These are phyloP conservation scores for Crossocerus cetratus DNA, from an alignment of 2,888 invertebrate species.

Conservation along the genomic window DNA sequence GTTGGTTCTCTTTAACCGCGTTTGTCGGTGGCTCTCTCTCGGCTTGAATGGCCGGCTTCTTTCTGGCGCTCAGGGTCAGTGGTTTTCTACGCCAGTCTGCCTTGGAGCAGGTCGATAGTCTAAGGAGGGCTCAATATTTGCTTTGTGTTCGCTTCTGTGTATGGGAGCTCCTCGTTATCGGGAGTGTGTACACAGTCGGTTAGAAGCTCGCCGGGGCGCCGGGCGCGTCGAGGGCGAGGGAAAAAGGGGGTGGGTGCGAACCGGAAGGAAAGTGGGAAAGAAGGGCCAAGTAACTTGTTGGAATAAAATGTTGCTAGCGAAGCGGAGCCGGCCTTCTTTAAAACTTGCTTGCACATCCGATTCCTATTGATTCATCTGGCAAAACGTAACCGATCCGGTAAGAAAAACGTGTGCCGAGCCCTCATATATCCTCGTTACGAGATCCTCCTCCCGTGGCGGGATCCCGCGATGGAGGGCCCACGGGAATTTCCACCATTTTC, in stretches of 20 bases:
- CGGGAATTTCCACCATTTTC: not conserved
- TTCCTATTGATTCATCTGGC: too few relatives aligned
- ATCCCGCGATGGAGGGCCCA: not conserved
- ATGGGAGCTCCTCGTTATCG: slow-evolving; percentile 46
- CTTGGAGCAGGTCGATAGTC: slow-evolving; percentile 39
- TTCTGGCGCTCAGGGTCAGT: slow-evolving; percentile 2
- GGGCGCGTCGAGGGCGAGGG: slow-evolving; percentile 13
- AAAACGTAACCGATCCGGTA: too few relatives aligned
- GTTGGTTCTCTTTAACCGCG: too few relatives aligned
- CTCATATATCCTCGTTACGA: not conserved
- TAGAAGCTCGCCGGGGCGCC: slow-evolving; percentile 37
- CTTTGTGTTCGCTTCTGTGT: slow-evolving; percentile 43
- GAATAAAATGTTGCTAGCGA: too few relatives aligned
- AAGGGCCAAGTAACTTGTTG: too few relatives aligned
- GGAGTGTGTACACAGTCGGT: slow-evolving; percentile 48
- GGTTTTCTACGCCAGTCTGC: slow-evolving; percentile 29
- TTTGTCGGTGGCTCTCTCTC: not conserved
- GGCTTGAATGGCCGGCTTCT: not conserved
- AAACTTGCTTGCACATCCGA: too few relatives aligned
- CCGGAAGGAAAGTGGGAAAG: not conserved
- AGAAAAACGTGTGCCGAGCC: too few relatives aligned
- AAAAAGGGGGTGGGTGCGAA: not conserved
- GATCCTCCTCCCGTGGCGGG: not conserved
- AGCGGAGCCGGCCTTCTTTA: too few relatives aligned
- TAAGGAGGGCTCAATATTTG: slow-evolving; percentile 48